Base-by-base conservation (phyloP, 2,888 invertebrate genomes). In the Nasonovia ribisnigri region DNA sequence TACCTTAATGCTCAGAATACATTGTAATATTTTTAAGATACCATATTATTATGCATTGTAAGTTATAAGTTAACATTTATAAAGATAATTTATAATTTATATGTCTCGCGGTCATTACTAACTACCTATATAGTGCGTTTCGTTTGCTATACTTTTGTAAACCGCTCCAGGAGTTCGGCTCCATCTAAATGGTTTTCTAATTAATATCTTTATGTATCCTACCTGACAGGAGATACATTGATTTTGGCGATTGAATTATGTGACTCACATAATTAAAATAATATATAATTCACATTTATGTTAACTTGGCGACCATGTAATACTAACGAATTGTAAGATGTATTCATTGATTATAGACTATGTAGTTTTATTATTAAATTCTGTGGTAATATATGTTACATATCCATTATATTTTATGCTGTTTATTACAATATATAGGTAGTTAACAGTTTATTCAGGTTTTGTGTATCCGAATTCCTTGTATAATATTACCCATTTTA, bases 261-360 rank as follows among this genome's bases (percentile, higher is more conserved):
- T 48, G 51, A 42, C 42, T 87, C 67, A 46, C 5, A 36, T 57
- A 26, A 46, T 86, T 84, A 91, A 91, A 86, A 86, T 87, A 77
- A 77, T 77, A 91, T 48, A 16, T 87, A 77, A 77, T 88, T 77
- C 26, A 88, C 67, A 54, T 88, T 92, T 54, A n/a, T 54, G 77
- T 77, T 54, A 42, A 92, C 92, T 88, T 54, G 92, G 43, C n/a
- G 92, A 77, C 92, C 92, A 88, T 92, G 92, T 92, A 92, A 84
- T 77, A 92, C 54, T 92, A 88, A 92, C n/a, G 57, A 51, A 88
- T 43, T 54, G 24, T 67, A 46, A 77, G 51, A 92, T 84, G 77
- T 88, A 51, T 92, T 77, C 16, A 92, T 43, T 20, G 48, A n/a
- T 67, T 46, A 54, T 11, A 57, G 84, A 46, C 20, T 42, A 91